phyloP scores from a whole-genome alignment of 2,113 vertebrate species.

The Albula glossodonta region DNA sequence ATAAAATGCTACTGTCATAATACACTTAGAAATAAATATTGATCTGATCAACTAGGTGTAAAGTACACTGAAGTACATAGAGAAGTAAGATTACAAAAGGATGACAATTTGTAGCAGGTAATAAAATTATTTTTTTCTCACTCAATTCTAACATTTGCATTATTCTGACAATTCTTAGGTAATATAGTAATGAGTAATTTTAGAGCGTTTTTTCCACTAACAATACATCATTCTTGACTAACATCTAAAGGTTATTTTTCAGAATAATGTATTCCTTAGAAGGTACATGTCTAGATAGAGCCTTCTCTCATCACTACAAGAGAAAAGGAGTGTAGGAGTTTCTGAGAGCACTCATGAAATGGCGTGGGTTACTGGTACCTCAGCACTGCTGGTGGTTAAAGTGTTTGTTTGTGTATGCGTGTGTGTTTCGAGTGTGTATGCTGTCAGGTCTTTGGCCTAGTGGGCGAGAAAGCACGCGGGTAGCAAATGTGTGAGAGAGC shows the following conservation, averaged over 20 bases:
- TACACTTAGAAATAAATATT: too few relatives aligned
- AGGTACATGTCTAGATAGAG: background rate
- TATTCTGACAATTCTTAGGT: background rate
- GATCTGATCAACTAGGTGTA: too few relatives aligned
- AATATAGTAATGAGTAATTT: background rate
- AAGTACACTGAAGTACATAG: too few relatives aligned
- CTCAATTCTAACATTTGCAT: background rate
- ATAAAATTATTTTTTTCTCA: too few relatives aligned
- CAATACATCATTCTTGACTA: background rate
- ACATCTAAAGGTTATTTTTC: background rate
- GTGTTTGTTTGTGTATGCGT: background rate
- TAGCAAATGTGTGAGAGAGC: background rate
- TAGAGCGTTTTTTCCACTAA: background rate
- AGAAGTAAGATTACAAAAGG: too few relatives aligned
- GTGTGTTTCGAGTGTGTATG: background rate
- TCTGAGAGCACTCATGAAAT: background rate
- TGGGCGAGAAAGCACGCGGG: background rate
- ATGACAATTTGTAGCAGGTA: too few relatives aligned
- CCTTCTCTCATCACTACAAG: background rate
- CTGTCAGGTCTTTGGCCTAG: too few relatives aligned
- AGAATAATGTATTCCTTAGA: background rate
- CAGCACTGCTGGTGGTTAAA: background rate
- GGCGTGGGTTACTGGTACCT: background rate
- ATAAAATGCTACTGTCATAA: too few relatives aligned
- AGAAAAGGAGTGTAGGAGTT: background rate